Evolutionary conservation across 2,888 invertebrate species (phyloP), one percentile per base, ranked within the genome.

Genomic region (Drosophila cognata): DNA sequence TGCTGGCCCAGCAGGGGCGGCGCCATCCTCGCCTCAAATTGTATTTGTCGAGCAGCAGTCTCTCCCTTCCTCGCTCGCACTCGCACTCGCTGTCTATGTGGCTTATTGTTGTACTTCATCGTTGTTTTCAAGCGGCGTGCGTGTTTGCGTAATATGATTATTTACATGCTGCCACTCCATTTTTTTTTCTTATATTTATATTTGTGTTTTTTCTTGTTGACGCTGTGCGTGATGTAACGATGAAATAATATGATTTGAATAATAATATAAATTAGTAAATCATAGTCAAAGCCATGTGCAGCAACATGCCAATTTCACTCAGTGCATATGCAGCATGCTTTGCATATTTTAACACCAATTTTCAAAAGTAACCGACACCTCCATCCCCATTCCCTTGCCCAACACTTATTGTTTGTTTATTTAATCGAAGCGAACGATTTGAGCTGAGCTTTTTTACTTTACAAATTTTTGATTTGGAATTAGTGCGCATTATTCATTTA

Each of bases 231-330:
- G 75, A 52, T 60, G 60, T 78, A 75, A 81, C 78, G 83, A 91
- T 91, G 88, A 88, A 92, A 89, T 92, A 92, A 90, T 92, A 90
- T 91, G 91, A 91, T 92, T 92, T 92, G 92, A 92, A 92, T 92
- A 92, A 91, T 91, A 92, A 92, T 91, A 46, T 88, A 91, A 92
- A 91, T 91, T 91, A 91, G 84, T 83, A 91, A 86, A 89, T 90
- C 90, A 88, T 85, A 85, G 61, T 73, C 73, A 82, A 73, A 82
- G 75, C 65, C 69, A 50, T 43, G 41, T 46, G 58, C 59, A 60
- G 46, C 46, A 25, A 46, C 16, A 25, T 46, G 46, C 8, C 46
- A 8, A 8, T 21, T 25, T 46, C 21, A 46, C 21, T 16, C 46
- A 16, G 21, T 46, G 46, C 16, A 57, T 59, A 35, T 41, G 67